Percentiles rank a stretch among this genome's conserved stretches.
Conservation (phyloP, 2,797 vertebrate species). For the Peromyscus aztecus region DNA sequence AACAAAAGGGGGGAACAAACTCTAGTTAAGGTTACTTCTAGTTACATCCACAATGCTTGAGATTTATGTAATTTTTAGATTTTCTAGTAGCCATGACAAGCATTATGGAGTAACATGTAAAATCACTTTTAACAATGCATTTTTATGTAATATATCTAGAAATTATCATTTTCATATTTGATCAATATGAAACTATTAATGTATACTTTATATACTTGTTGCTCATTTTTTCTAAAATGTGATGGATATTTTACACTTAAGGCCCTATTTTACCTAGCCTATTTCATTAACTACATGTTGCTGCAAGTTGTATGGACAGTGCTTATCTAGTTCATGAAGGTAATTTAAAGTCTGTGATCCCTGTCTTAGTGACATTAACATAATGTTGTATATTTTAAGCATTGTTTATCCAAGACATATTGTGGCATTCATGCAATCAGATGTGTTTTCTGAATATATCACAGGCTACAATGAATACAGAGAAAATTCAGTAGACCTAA, state of each 20-base stretch:
- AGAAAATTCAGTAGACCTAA: not conserved
- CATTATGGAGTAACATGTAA: not conserved
- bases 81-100: not conserved
- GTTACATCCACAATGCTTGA: not conserved
- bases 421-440: not conserved
- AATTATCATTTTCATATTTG: not conserved
- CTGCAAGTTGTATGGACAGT: not conserved
- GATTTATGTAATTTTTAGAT: not conserved
- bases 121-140: not conserved
- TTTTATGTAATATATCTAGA: not conserved
- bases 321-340: not conserved
- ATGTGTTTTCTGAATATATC: not conserved
- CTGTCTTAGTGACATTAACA: not conserved
- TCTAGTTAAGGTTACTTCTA: not conserved
- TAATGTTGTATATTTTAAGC: not conserved
- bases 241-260: not conserved
- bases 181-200: not conserved
- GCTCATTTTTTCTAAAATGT: not conserved
- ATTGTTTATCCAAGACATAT: not conserved
- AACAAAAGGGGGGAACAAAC: not conserved
- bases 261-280: not conserved
- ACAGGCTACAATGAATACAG: not conserved
- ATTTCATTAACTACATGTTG: not conserved
- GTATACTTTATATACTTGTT: not conserved
- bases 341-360: not conserved